phyloP scores from a whole-genome alignment of 2,888 invertebrate genomes.

The Cyclophora albipunctata region DNA sequence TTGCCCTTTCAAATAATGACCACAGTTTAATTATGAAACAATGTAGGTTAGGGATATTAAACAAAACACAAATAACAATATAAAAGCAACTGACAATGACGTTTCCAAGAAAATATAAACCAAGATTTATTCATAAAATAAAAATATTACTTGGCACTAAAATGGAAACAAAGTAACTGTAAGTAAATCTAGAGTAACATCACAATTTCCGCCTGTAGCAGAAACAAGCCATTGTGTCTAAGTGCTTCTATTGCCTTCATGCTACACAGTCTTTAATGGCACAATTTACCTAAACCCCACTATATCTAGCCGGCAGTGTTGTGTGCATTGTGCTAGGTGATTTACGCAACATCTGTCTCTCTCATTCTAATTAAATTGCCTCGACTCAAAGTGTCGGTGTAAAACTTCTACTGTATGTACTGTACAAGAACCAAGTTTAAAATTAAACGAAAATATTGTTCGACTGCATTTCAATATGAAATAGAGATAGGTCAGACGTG shows the following conservation, averaged over 20 bases:
- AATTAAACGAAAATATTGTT: constrained; percentile 23
- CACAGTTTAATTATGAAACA: too few species aligned
- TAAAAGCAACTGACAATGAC: too few species aligned
- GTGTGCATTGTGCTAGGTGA: constrained; percentile 22
- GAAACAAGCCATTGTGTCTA: constrained; percentile 18
- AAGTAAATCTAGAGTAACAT: constrained; percentile 15
- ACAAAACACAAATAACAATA: too few species aligned
- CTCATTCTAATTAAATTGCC: constrained; percentile 31
- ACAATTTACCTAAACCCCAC: constrained; percentile 19
- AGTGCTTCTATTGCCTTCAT: constrained; percentile 20
- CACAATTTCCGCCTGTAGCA: constrained; percentile 11
- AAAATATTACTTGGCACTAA: too few species aligned
- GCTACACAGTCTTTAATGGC: constrained; percentile 18
- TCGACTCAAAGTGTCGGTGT: constrained; percentile 1
- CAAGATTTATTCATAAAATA: too few species aligned
- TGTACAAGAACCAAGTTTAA: constrained; percentile 11
- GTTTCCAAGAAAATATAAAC: too few species aligned
- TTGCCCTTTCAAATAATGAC: not conserved
- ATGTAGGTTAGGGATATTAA: too few species aligned
- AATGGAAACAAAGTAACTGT: not conserved
- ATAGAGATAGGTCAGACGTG: constrained; percentile 20
- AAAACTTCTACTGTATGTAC: too few species aligned
- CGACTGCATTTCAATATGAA: constrained; percentile 19
- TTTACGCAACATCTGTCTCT: constrained; percentile 25
- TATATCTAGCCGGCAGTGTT: constrained; percentile 10